A percentile compares a stretch with the other conserved stretches of the same genome.
phyloP scores from a whole-genome alignment of 2,797 vertebrate species.

The Melanotaenia boesemani region DNA sequence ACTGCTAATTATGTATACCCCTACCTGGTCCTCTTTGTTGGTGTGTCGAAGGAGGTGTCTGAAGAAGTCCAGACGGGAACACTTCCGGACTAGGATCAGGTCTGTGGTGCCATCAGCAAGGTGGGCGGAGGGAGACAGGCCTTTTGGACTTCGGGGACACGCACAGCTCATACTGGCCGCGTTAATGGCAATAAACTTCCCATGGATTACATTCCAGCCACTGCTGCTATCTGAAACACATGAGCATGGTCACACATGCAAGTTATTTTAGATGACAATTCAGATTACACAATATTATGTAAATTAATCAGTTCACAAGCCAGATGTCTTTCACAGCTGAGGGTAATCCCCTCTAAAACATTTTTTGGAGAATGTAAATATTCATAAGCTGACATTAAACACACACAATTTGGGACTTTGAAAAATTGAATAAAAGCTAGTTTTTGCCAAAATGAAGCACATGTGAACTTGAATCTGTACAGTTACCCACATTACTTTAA shows the following conservation, averaged over 20 bases:
- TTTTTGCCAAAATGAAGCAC: not conserved
- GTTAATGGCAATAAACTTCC: slow-evolving; percentile 95
- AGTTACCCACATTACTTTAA: not conserved
- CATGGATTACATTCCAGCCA: slow-evolving; percentile 87
- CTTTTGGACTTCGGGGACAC: slow-evolving; percentile 91
- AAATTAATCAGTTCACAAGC: not conserved
- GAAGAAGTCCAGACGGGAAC: slow-evolving; percentile 92
- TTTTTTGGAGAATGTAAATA: no score
- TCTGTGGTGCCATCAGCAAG: slow-evolving; percentile 92
- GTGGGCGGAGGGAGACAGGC: slow-evolving; percentile 94
- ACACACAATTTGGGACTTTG: not conserved
- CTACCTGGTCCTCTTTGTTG: slow-evolving; percentile 92
- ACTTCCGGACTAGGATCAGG: slow-evolving; percentile 95
- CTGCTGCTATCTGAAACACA: slow-evolving; percentile 42
- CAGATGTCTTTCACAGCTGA: no score
- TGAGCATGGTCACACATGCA: not conserved
- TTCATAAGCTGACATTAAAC: no score
- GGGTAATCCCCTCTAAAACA: no score
- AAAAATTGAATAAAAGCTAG: not conserved
- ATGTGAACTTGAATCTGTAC: not conserved
- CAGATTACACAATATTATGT: not conserved
- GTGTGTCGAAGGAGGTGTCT: slow-evolving; percentile 91
- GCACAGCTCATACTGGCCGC: slow-evolving; percentile 93
- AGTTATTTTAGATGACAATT: not conserved
- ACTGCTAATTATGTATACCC: not conserved